Conservation (phyloP, 2,113 vertebrate species). For the Mormoops blainvillei region DNA sequence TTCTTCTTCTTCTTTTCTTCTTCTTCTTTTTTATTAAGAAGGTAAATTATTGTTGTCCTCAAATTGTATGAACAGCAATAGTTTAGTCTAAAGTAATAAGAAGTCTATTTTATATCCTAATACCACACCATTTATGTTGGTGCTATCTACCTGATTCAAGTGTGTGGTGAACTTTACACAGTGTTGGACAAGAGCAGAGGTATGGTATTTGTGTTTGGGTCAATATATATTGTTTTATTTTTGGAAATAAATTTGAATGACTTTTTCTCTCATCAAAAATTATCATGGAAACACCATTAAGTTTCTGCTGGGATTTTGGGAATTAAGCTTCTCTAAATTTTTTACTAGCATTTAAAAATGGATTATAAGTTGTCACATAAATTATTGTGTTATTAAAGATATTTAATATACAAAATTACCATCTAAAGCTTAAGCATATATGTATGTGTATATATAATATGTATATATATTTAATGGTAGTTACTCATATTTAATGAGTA, state of each 20-base stretch:
- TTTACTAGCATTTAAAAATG: not conserved
- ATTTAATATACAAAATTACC: not conserved
- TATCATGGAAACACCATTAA: not conserved
- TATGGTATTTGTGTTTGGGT: not conserved
- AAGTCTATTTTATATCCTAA: not conserved
- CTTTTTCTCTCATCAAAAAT: not conserved
- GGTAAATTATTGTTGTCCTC: not conserved
- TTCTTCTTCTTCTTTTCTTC: not conserved
- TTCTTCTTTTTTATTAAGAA: not conserved
- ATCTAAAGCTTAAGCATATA: not conserved
- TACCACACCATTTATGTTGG: not conserved
- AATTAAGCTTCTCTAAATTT: not conserved
- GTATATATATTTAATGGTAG: not conserved
- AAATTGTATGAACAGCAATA: not conserved
- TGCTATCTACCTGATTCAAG: not conserved
- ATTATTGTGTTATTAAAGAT: not conserved
- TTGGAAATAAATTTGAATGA: not conserved
- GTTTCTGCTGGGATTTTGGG: not conserved
- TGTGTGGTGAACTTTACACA: not conserved
- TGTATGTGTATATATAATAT: not conserved
- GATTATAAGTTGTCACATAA: not conserved
- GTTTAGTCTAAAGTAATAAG: not conserved
- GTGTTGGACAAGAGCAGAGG: not conserved
- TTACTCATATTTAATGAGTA: not conserved
- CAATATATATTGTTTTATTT: not conserved